Evolutionary conservation across 2,797 vertebrate species (phyloP).

Genomic region (Tamandua tetradactyla): DNA sequence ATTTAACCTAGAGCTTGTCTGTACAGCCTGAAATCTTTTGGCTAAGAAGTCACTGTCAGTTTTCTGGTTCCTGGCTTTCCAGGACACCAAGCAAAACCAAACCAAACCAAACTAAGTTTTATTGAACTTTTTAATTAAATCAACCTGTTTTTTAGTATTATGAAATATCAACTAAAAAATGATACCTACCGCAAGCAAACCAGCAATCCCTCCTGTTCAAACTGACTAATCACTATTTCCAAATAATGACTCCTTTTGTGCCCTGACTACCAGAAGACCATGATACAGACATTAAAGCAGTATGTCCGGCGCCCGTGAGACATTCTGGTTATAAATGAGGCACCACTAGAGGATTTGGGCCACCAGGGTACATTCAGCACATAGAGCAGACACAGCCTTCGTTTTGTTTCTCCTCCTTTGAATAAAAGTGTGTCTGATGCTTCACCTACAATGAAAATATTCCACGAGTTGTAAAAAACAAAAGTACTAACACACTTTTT

Average conservation of each 20-base stretch:
- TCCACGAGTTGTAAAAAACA: constrained; percentile 70
- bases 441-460: constrained; percentile 77
- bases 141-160: not conserved
- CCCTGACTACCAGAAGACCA: not conserved
- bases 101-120: not conserved
- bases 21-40: not conserved
- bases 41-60: not conserved
- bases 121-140: not conserved
- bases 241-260: constrained; percentile 41
- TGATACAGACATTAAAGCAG: constrained; percentile 43
- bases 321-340: not conserved
- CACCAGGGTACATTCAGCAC: constrained; percentile 50
- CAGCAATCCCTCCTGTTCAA: not conserved
- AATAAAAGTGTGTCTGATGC: constrained; percentile 68
- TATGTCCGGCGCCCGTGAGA: not conserved
- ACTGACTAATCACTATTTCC: not conserved
- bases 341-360: not conserved
- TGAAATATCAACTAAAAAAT: not conserved
- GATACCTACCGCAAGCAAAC: not conserved
- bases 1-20: not conserved
- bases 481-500: constrained; percentile 70
- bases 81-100: not conserved
- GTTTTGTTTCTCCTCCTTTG: constrained; percentile 69
- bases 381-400: constrained; percentile 53
- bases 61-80: not conserved